A percentile compares a stretch with the other conserved stretches of the same genome.
Conservation (phyloP, 1,140 invertebrate species). For the Heterodera schachtii region DNA sequence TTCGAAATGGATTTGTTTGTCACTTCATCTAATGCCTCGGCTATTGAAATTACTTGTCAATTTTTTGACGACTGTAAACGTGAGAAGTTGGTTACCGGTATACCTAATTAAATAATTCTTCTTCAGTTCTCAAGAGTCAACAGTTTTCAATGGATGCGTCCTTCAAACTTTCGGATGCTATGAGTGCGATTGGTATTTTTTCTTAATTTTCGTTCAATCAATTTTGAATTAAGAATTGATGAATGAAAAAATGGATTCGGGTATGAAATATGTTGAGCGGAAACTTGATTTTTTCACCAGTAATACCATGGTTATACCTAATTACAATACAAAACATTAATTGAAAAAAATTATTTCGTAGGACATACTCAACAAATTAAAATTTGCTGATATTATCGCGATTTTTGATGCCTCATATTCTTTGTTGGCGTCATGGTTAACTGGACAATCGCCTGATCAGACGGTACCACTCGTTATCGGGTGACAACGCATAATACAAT, state of each 20-base stretch:
- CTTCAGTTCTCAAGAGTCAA: constrained; percentile 3
- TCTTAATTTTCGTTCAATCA: not conserved
- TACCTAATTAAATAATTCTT: not conserved
- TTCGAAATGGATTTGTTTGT: not conserved
- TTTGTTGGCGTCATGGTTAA: constrained; percentile 45
- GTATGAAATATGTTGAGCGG: constrained; percentile 38
- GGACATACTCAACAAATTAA: not conserved
- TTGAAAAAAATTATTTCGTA: not conserved
- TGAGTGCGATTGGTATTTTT: constrained; percentile 36
- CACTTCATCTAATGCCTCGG: not conserved
- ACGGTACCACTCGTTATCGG: constrained; percentile 31
- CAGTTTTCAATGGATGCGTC: constrained; percentile 28
- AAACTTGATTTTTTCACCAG: constrained; percentile 14
- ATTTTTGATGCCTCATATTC: constrained; percentile 42
- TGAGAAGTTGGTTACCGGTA: constrained; percentile 12
- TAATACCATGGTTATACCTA: not conserved
- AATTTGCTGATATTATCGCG: constrained; percentile 35
- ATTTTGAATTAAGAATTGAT: constrained; percentile 39
- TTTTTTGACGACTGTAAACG: constrained; percentile 27
- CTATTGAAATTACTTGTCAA: constrained; percentile 33
- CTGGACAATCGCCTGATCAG: constrained; percentile 47
- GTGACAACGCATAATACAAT: too few species aligned
- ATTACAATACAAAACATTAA: not conserved
- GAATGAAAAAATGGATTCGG: constrained; percentile 51
- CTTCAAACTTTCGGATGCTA: constrained; percentile 30